Evolutionary conservation across 1,140 invertebrate genomes (phyloP), one percentile per base, ranked within the genome.

Genomic region (Sycobia sp.): DNA sequence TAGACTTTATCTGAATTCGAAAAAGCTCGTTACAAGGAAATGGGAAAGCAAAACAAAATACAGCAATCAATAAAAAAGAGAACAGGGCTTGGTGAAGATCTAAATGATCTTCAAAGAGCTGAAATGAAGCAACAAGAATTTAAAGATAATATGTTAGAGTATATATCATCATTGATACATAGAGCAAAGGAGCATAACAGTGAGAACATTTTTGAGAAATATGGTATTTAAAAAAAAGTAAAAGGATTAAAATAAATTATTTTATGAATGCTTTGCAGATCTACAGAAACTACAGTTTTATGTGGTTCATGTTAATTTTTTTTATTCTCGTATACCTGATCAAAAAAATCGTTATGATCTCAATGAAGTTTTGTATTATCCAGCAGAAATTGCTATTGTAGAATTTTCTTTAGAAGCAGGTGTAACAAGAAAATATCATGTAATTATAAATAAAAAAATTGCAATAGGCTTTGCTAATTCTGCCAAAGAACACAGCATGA

Each of bases 381-480:
- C 83, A 1, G 81, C 79, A 14, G 77, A 84, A 65, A 74, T 80
- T 61, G 74, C 75, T 1, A 16, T 82, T 0, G 55, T 62, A 9
- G 63, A 74, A 38, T 87, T 87, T 69, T 83, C 80, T 36, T 56
- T 88, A 3, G 41, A 71, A 25, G 69, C 84, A 43, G 87, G 86
- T 2, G 75, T 86, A 0, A 70, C 69, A 32, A 73, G 82, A 9
- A 65, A 76, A 2, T 86, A 84, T 64, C 83, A 86, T 72, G 72
- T 75, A 65, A 70, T 84, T 11, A 71, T 87, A 0, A 83, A 82
- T 55, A 80, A 82, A 36, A 46, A 69, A 5, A 80, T 85, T 47
- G 82, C 81, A 23, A 34, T 84, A 0, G 86, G 87, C 0, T 88
- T 83, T 63, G 76, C 75, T 0, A 74, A 73, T 20, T 79, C 83